A percentile compares a stretch with the other conserved stretches of the same genome.
Evolutionary conservation across 2,888 invertebrate genomes (phyloP).

Genomic region (Acanthosoma haemorrhoidale): DNA sequence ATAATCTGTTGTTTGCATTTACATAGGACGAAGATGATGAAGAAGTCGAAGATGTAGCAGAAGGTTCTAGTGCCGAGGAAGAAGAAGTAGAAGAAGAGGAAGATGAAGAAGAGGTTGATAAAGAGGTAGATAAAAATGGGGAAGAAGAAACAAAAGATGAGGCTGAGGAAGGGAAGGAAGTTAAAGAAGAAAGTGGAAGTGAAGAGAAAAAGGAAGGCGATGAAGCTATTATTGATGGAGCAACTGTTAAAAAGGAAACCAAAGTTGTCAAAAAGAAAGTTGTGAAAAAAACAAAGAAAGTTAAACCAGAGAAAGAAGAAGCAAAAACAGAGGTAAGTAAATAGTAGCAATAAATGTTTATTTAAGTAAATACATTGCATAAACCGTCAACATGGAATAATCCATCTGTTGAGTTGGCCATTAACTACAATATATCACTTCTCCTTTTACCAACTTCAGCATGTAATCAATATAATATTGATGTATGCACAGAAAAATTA

Average conservation of each 20-base stretch:
- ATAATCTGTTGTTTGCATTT: not conserved
- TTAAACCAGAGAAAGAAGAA: conserved; percentile 15
- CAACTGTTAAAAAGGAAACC: not conserved
- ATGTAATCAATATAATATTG: no score
- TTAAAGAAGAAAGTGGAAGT: conserved; percentile 20
- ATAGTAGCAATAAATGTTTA: no score
- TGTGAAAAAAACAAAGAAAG: conserved; percentile 19
- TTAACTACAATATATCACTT: no score
- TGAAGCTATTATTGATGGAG: not conserved
- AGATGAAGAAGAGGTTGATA: conserved; percentile 23
- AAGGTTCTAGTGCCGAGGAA: not conserved
- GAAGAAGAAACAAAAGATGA: not conserved
- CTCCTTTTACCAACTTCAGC: no score
- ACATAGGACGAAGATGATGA: not conserved
- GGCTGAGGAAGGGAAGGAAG: conserved; percentile 13
- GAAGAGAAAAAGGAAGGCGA: conserved; percentile 19
- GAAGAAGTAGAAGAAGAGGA: conserved; percentile 22
- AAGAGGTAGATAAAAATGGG: not conserved
- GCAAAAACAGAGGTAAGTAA: conserved; percentile 29
- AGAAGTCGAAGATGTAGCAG: not conserved
- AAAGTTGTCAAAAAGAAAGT: conserved; percentile 31
- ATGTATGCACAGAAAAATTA: no score
- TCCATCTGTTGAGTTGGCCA: no score
- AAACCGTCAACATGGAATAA: no score
- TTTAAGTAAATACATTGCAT: no score